Conservation (phyloP, 2,888 invertebrate genomes). For the Pelosia muscerda region DNA sequence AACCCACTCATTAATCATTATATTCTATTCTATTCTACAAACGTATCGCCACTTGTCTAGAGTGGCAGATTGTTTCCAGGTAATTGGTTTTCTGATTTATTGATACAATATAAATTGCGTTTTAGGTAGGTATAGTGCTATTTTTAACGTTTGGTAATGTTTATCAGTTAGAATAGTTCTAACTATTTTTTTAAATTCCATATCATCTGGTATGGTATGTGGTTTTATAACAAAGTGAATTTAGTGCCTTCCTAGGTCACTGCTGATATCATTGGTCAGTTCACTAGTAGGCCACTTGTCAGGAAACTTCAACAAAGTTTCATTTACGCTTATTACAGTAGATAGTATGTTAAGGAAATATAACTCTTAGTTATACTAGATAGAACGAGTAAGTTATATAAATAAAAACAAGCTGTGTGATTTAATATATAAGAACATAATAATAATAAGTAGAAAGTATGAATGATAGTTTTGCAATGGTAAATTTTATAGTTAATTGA, state of each 20-base stretch:
- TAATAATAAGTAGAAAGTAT: slow-evolving; percentile 27
- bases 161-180: not conserved
- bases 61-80: not conserved
- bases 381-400: slow-evolving; percentile 27
- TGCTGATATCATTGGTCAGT: not conserved
- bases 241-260: not conserved
- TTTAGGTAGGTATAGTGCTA: not conserved
- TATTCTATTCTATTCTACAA: too few relatives aligned
- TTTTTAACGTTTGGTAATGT: not conserved
- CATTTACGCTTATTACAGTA: slow-evolving; percentile 50
- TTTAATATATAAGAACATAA: slow-evolving; percentile 40
- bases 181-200: not conserved
- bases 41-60: too few relatives aligned
- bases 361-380: slow-evolving; percentile 6
- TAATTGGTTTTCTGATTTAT: not conserved
- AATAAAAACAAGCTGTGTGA: slow-evolving; percentile 51
- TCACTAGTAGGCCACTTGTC: not conserved
- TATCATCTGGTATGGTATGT: not conserved
- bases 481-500: slow-evolving; percentile 11
- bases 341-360: slow-evolving; percentile 19
- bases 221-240: not conserved
- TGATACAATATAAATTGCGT: not conserved
- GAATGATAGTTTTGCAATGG: slow-evolving; percentile 26
- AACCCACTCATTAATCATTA: too few relatives aligned
- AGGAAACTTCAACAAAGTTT: slow-evolving; percentile 19